Evolutionary conservation across 2,797 vertebrate species (phyloP), one percentile per base, ranked within the genome.

Genomic region (Ciconia nigra): DNA sequence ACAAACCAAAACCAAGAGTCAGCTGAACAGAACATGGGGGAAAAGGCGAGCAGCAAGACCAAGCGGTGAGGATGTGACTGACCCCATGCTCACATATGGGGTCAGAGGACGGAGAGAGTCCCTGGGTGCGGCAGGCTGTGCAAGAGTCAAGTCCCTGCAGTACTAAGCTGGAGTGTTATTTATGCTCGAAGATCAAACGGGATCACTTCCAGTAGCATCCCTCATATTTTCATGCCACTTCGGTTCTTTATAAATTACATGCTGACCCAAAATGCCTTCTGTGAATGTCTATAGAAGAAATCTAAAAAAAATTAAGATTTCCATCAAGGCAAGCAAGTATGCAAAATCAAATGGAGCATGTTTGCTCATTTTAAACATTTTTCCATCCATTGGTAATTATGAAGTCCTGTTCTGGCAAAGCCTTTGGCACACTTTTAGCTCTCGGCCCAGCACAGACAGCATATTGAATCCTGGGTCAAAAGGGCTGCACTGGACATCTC

Each of bases 381-480:
- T 79, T 11, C 11, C 10, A 31, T 44, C 20, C 46, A 10, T 6
- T 70, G 46, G 15, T 16, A 91, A 19, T 11, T 28, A 28, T 1
- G 1, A 63, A 71, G 13, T 47, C n/a, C 7, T 58, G 9, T 57
- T 87, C 28, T 5, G 4, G 19, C 8, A 77, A 57, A 89, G 47
- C 12, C 25, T 84, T 47, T 81, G 69, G 10, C 13, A 54, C 12
- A 8, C 22, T 22, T 15, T 33, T 67, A 9, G 4, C 7, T 65
- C 44, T 57, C 0, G 0, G 5, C 4, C 58, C 31, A 61, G 19
- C 25, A 59, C 26, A 71, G 31, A 0, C 0, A 47, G 7, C 5
- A 15, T 5, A 5, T 41, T 70, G n/a, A 52, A 58, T 70, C 33
- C 10, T 69, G 41, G 11, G 21, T 15, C 3, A 44, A 44, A 79